Evolutionary conservation across 2,797 vertebrate genomes (phyloP), one percentile per base, ranked within the genome.

Genomic region (Limnodromus scolopaceus): DNA sequence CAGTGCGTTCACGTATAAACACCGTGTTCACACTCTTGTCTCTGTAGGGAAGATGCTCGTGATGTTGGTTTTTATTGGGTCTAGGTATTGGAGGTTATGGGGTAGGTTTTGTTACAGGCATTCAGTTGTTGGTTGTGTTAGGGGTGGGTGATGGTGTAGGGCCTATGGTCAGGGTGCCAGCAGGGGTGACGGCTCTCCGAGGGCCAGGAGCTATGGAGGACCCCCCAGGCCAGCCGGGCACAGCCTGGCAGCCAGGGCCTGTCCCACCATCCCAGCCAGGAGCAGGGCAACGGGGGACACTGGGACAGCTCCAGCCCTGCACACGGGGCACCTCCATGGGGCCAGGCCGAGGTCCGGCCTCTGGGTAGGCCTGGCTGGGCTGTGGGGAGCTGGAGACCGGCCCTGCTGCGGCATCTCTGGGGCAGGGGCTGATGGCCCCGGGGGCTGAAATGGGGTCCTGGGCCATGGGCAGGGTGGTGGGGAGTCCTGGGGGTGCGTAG

Each of bases 1-100:
- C n/a, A 38, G 53, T 0, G 4, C 1, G 1, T 14, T 54, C n/a
- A 1, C 4, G 9, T 22, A 2, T 3, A 34, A 61, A n/a, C 2
- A 2, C 6, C 0, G 0, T 11, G 11, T 13, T 76, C 45, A 65
- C 46, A 9, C 43, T 38, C 68, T 28, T 3, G 1, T 12, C 54
- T 61, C 54, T 1, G 0, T 17, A 5, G 39, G 39, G 51, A 66
- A 66, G 55, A 12, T 13, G 34, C 49, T 49, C 3, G 0, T 24
- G 69, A 46, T 63, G 63, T 49, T 71, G 41, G 9, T 27, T 75
- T 68, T 46, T 18, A 9, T 69, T 61, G 65, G 49, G 13, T 76
- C 49, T 30, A 16, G 30, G 13, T 36, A 5, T 8, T 41, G 63
- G 45, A 71, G 20, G 54, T 34, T 65, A 12, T 22, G 22, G 13